Base-by-base conservation (phyloP, 2,113 vertebrate species). In the Perognathus longimembris region DNA sequence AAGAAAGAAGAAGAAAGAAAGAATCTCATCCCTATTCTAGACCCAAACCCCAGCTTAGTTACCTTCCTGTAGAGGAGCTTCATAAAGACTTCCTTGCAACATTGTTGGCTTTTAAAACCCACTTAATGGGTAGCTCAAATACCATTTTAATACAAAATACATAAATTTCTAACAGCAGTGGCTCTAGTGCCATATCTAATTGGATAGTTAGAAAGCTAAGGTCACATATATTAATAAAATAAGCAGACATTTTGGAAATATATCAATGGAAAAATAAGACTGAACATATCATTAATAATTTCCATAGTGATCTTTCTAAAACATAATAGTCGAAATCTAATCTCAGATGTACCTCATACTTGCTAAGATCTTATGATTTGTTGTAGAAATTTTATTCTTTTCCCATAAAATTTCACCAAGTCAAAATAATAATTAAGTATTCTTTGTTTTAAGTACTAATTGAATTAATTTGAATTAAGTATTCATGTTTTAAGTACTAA, bases 51-150 rank as follows among this genome's bases (percentile, higher is more conserved):
- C 64, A 80, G n/a, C 42, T 96, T 91, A 90, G 66, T 75, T 74
- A 40, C 40, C 42, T 78, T 6, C 54, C 70, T 80, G 22, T 75
- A 57, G 88, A 90, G 75, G 32, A 95, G 71, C 34, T 94, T 94
- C 95, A 92, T 71, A 81, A 70, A 95, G 71, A 90, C 92, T 93
- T 85, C 71, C 50, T 85, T 30, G 71, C 69, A 86, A 88, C 22
- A 15, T 73, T 45, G 61, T 89, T 63, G 28, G 18, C 70, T 79
- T 90, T 95, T 83, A 71, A 90, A 90, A n/a, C 45, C 54, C 82
- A 93, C 83, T 88, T 88, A 92, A 93, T 94, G 61, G 63, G 28
- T 74, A 63, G 88, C 75, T 61, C 67, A 93, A 93, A 91, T 80
- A 22, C 3, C 59, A 79, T 45, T 78, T 78, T 76, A 82, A 38